phyloP scores from a whole-genome alignment of 2,113 vertebrate genomes.

The Manacus vitellinus region DNA sequence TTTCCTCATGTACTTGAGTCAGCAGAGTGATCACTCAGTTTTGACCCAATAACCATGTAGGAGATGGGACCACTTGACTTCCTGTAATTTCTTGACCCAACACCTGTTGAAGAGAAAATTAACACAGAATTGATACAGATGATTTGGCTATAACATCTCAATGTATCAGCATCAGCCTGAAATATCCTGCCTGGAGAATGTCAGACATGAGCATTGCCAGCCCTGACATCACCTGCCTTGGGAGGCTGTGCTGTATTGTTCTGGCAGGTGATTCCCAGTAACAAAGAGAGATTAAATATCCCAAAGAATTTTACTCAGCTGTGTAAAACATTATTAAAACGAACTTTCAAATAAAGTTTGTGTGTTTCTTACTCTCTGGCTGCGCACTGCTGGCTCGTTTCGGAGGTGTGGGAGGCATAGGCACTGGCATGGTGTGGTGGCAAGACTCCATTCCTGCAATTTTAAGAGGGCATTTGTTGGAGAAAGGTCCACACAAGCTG shows the following conservation, averaged over 20 bases:
- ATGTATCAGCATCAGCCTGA: neutral
- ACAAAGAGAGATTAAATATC: neutral
- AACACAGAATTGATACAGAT: neutral
- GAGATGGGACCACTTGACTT: neutral
- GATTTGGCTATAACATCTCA: neutral
- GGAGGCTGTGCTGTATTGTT: neutral
- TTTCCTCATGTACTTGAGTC: neutral
- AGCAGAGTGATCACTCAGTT: neutral
- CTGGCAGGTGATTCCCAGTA: neutral
- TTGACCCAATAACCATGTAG: neutral
- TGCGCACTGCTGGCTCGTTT: neutral
- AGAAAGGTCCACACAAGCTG: neutral
- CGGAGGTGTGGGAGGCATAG: fast-evolving
- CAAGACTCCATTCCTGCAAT: neutral
- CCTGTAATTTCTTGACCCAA: slow-evolving; percentile 8
- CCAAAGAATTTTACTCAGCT: neutral
- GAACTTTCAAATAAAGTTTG: neutral
- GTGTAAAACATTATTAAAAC: neutral
- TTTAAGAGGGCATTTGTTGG: neutral
- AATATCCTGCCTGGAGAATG: neutral
- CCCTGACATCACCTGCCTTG: slow-evolving; percentile 27
- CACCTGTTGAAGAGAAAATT: neutral
- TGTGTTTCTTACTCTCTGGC: neutral
- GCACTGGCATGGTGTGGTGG: fast-evolving
- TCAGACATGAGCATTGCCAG: neutral